phyloP scores from a whole-genome alignment of 1,140 invertebrate genomes.

The Drosophila repleta region DNA sequence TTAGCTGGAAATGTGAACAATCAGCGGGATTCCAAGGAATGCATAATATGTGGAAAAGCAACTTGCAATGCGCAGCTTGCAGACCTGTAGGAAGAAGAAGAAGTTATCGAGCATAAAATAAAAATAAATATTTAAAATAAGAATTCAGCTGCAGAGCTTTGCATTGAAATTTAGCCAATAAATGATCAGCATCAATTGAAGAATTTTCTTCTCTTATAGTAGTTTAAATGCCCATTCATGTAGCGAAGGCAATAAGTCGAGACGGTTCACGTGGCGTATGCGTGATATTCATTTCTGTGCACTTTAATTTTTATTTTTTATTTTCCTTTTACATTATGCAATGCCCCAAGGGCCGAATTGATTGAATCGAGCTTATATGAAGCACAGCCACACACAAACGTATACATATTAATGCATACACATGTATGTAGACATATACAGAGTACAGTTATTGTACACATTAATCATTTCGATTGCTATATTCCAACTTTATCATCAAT shows the following conservation, averaged over 20 bases:
- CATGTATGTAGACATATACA: not conserved
- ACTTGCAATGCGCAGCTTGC: too few relatives aligned
- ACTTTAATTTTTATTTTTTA: not conserved
- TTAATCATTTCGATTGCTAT: not conserved
- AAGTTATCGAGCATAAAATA: too few relatives aligned
- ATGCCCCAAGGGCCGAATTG: not conserved
- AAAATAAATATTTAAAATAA: too few relatives aligned
- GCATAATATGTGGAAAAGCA: too few relatives aligned
- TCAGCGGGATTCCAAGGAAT: too few relatives aligned
- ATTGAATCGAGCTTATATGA: not conserved
- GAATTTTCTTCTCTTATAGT: too few relatives aligned
- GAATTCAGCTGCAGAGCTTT: too few relatives aligned
- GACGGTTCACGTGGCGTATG: constrained; percentile 21
- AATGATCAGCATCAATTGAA: too few relatives aligned
- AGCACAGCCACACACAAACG: not conserved
- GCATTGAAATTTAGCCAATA: too few relatives aligned
- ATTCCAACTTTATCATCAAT: not conserved
- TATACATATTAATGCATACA: too few relatives aligned
- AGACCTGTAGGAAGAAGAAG: too few relatives aligned
- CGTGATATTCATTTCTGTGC: constrained; percentile 18
- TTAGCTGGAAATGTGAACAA: too few relatives aligned
- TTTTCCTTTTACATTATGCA: not conserved
- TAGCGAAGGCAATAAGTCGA: constrained; percentile 23
- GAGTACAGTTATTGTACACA: not conserved
- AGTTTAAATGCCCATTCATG: constrained; percentile 15